Percentiles rank a stretch among this genome's conserved stretches.
These are phyloP conservation scores for Thereuonema tuberculata DNA, from an alignment of 1,140 invertebrate species.

Conservation along the genomic window DNA sequence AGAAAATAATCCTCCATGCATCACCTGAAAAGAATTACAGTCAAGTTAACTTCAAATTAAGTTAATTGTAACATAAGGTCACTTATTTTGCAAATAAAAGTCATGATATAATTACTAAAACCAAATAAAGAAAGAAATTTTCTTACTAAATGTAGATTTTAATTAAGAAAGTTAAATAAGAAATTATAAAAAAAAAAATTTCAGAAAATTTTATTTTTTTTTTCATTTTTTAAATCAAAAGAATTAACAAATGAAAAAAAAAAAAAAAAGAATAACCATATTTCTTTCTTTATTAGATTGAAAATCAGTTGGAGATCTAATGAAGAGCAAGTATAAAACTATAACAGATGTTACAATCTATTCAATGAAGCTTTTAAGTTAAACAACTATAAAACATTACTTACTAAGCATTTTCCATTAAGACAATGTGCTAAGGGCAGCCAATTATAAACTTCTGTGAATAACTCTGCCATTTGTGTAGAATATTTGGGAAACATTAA, in stretches of 20 bases:
- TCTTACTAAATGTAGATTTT: too few relatives aligned
- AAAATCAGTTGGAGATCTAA: too few relatives aligned
- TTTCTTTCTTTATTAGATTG: too few relatives aligned
- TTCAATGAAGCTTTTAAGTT: background rate
- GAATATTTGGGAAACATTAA: slow-evolving; percentile 38
- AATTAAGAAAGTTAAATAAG: too few relatives aligned
- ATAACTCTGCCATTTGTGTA: slow-evolving; percentile 84
- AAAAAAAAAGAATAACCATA: too few relatives aligned
- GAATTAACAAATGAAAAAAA: too few relatives aligned
- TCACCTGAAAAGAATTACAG: slow-evolving; percentile 42
- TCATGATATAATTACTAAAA: too few relatives aligned
- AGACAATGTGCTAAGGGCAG: slow-evolving; percentile 91
- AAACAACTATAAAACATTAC: slow-evolving; percentile 22
- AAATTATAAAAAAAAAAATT: too few relatives aligned
- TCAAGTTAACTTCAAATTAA: background rate
- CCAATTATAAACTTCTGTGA: slow-evolving; percentile 98
- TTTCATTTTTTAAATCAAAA: too few relatives aligned
- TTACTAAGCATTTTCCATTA: slow-evolving; percentile 75
- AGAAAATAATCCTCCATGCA: slow-evolving; percentile 90
- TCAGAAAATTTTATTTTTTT: too few relatives aligned
- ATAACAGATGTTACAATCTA: background rate
- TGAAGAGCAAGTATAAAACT: background rate
- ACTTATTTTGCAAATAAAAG: too few relatives aligned
- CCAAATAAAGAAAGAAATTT: too few relatives aligned
- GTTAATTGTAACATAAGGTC: background rate